These are phyloP conservation scores for Tympanoctomys barrerae DNA, from an alignment of 2,797 vertebrate genomes.

Conservation along the genomic window DNA sequence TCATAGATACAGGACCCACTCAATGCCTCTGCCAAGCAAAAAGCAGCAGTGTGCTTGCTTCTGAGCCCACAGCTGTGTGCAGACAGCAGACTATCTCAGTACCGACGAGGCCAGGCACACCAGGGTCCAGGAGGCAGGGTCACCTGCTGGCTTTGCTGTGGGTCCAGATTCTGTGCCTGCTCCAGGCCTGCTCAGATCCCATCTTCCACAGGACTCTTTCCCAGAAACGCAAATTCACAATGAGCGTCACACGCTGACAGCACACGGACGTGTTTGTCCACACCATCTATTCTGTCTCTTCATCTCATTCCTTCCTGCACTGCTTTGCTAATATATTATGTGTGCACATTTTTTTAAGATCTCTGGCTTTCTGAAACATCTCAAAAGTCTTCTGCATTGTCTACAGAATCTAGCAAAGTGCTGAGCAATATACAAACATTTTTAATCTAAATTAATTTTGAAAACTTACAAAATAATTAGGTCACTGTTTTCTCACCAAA, in stretches of 20 bases:
- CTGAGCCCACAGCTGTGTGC: not conserved
- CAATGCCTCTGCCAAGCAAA: not conserved
- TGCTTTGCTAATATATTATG: not conserved
- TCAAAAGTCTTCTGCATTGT: not conserved
- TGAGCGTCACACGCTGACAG: not conserved
- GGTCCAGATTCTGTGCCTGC: not conserved
- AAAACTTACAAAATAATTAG: conserved; percentile 31
- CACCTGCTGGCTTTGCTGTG: no score
- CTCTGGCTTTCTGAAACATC: not conserved
- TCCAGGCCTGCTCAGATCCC: not conserved
- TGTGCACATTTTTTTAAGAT: not conserved
- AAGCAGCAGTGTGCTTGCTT: not conserved
- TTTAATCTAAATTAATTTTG: conserved; percentile 30
- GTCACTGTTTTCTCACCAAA: conserved; percentile 39
- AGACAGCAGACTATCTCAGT: not conserved
- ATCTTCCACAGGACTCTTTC: not conserved
- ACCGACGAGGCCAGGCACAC: not conserved
- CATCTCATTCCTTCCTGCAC: not conserved
- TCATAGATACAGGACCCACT: not conserved
- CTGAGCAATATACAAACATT: conserved; percentile 20
- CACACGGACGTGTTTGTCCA: not conserved
- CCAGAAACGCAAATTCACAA: not conserved
- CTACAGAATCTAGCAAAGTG: not conserved
- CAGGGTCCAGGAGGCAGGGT: not conserved
- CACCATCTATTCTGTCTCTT: not conserved